Conservation (phyloP, 2,113 vertebrate species). For the Salminus brasiliensis region DNA sequence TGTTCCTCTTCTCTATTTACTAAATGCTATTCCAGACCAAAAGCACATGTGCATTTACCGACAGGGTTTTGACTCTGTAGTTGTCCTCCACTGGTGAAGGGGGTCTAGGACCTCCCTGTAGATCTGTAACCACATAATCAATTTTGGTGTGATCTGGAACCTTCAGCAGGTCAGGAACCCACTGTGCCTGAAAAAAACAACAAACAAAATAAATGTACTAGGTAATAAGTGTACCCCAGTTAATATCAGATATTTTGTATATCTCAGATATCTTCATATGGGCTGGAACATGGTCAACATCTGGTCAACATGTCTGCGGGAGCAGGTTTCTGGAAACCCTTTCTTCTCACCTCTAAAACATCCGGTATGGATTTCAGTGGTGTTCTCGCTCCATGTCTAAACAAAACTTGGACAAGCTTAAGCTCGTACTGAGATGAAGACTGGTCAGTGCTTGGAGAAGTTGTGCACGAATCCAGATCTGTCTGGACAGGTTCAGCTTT, state of each 20-base stretch:
- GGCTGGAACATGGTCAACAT: too few species aligned
- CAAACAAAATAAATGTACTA: too few species aligned
- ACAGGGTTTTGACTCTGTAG: slow-evolving; percentile 71
- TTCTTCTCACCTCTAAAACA: slow-evolving; percentile 73
- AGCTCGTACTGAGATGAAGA: slow-evolving; percentile 68
- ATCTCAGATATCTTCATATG: too few species aligned
- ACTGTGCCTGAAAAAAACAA: slow-evolving; percentile 80
- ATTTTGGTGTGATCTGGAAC: slow-evolving; percentile 83
- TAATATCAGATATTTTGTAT: too few species aligned
- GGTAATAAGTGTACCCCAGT: too few species aligned
- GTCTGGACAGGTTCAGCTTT: slow-evolving; percentile 48
- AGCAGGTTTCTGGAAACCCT: neutral
- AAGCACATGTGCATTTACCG: slow-evolving; percentile 65
- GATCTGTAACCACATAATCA: slow-evolving; percentile 82
- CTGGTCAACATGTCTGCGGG: too few species aligned
- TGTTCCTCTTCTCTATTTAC: too few species aligned
- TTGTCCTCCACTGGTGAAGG: slow-evolving; percentile 76
- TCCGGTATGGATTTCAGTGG: slow-evolving; percentile 85
- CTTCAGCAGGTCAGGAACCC: slow-evolving; percentile 80
- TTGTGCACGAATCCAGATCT: neutral
- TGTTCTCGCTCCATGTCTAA: slow-evolving; percentile 88
- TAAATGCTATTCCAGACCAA: neutral
- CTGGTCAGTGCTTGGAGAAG: neutral
- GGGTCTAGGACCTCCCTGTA: slow-evolving; percentile 84
- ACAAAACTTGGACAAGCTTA: slow-evolving; percentile 86